Evolutionary conservation across 1,140 invertebrate genomes (phyloP).

Genomic region (Melanaphis sacchari): DNA sequence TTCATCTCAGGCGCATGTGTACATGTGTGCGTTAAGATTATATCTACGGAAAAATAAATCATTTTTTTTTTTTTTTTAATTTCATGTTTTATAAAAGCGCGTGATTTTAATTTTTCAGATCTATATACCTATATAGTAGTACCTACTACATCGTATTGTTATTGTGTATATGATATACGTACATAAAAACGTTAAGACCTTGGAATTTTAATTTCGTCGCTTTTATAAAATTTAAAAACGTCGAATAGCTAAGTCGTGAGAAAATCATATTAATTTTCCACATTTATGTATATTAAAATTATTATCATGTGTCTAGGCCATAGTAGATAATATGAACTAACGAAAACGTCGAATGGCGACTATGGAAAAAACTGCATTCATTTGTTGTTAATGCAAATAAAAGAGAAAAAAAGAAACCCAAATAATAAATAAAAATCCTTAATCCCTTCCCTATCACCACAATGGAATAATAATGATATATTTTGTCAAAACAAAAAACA

Average conservation of each 20-base stretch:
- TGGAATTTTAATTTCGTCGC: not conserved
- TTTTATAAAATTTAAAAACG: not conserved
- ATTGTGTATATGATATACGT: not conserved
- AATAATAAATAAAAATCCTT: not conserved
- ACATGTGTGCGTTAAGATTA: not conserved
- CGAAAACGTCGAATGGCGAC: not conserved
- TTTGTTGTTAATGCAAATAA: not conserved
- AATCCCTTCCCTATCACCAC: not conserved
- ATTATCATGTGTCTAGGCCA: not conserved
- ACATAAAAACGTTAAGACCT: not conserved
- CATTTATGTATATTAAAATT: slow-evolving; percentile 19
- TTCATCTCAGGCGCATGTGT: not conserved
- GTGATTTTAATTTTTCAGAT: not conserved
- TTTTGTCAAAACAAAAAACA: not conserved
- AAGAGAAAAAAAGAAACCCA: not conserved
- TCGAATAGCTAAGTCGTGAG: not conserved
- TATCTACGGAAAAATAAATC: not conserved
- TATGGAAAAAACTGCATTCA: not conserved
- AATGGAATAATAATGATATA: not conserved
- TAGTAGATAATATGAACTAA: not conserved
- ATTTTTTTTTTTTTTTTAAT: too few relatives aligned
- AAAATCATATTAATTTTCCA: not conserved
- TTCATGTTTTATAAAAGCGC: too few relatives aligned
- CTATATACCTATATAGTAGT: not conserved
- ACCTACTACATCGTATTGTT: not conserved